Percentiles rank a stretch among this genome's conserved stretches.
These are phyloP conservation scores for Samia ricini DNA, from an alignment of 1,140 invertebrate species.

Conservation along the genomic window DNA sequence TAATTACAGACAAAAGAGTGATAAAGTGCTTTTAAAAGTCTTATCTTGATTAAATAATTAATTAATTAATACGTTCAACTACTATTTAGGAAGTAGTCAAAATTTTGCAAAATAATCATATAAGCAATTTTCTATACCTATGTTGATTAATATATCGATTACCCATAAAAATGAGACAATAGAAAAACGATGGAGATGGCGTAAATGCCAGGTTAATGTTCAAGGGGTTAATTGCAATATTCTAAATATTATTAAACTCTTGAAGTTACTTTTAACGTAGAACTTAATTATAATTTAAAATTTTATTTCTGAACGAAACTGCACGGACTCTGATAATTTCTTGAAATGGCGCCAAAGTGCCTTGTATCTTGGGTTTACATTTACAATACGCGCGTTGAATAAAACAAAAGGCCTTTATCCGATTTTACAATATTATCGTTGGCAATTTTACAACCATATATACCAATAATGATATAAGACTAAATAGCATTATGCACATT, in stretches of 20 bases:
- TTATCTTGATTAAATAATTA: conserved; percentile 5
- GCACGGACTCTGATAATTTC: conserved; percentile 45
- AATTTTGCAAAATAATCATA: neutral
- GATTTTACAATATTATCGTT: conserved; percentile 8
- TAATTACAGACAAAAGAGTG: neutral
- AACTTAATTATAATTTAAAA: conserved; percentile 12
- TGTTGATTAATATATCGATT: neutral
- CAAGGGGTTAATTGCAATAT: too few relatives aligned
- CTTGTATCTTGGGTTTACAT: conserved; percentile 31
- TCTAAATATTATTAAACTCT: neutral
- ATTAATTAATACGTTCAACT: conserved; percentile 2
- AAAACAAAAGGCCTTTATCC: conserved; percentile 33
- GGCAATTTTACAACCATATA: neutral
- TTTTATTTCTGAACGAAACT: conserved; percentile 12
- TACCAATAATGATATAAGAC: neutral
- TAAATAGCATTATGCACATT: too few relatives aligned
- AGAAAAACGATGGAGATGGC: too few relatives aligned
- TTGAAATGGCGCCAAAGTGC: conserved; percentile 58
- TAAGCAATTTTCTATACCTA: neutral
- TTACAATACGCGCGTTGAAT: conserved; percentile 51
- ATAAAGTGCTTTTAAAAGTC: neutral
- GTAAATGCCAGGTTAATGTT: too few relatives aligned
- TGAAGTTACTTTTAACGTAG: neutral
- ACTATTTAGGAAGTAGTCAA: conserved; percentile 2
- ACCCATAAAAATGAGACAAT: too few relatives aligned